A percentile compares a stretch with the other conserved stretches of the same genome.
These are phyloP conservation scores for Cryptophagus acutangulus DNA, from an alignment of 2,888 invertebrate genomes.

Conservation along the genomic window DNA sequence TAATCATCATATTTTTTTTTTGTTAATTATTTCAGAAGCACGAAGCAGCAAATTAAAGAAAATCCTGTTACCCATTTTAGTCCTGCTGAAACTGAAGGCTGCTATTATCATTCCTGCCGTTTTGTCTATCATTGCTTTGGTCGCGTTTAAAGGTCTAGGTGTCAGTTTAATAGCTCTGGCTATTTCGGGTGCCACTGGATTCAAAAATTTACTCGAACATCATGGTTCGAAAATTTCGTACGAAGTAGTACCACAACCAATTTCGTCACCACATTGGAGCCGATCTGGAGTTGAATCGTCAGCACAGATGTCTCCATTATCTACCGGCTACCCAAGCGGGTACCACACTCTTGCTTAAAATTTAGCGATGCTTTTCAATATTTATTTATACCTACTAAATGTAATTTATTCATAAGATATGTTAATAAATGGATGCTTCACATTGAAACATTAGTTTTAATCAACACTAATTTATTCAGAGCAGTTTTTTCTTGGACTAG, in stretches of 20 bases:
- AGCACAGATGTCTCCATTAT: slow-evolving; percentile 10
- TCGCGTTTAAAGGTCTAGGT: slow-evolving; percentile 62
- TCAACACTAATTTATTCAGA: no score
- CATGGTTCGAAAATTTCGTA: slow-evolving; percentile 39
- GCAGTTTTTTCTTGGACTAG: no score
- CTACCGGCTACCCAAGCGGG: slow-evolving; percentile 15
- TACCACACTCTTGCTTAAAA: slow-evolving; percentile 33
- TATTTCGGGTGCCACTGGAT: slow-evolving; percentile 51
- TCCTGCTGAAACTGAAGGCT: slow-evolving; percentile 59
- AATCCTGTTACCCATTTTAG: slow-evolving; percentile 58
- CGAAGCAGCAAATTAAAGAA: slow-evolving; percentile 58
- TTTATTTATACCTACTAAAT: slow-evolving; percentile 12
- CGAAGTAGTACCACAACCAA: slow-evolving; percentile 42
- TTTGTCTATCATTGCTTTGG: slow-evolving; percentile 56
- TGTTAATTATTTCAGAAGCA: slow-evolving; percentile 47
- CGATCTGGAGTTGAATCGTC: slow-evolving; percentile 28
- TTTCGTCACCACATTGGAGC: slow-evolving; percentile 40
- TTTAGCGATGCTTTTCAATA: slow-evolving; percentile 3
- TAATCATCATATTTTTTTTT: no score
- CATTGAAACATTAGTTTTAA: no score
- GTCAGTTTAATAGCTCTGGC: slow-evolving; percentile 58
- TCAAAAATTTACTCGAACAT: slow-evolving; percentile 40
- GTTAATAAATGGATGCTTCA: no score
- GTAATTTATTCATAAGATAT: no score
- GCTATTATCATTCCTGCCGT: slow-evolving; percentile 57